Conservation (phyloP, 1,140 invertebrate genomes). For the Galleria mellonella region DNA sequence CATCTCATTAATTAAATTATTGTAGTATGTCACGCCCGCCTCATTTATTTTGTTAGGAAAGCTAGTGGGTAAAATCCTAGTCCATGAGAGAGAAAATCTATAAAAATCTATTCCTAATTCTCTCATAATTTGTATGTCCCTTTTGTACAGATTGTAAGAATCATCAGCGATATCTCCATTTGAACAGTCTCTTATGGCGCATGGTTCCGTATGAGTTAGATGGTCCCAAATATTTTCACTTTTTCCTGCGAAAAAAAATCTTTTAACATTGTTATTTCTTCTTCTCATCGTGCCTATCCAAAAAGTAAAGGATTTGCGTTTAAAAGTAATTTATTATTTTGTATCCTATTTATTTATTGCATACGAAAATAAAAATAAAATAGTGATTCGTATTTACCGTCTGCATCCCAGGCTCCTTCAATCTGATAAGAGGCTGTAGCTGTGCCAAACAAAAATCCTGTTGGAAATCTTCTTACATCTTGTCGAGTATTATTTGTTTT, state of each 20-base stretch:
- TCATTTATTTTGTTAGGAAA: slow-evolving; percentile 74
- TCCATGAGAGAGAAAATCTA: slow-evolving; percentile 80
- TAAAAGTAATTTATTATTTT: background rate
- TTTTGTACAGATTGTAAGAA: slow-evolving; percentile 57
- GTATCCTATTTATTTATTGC: too few species aligned
- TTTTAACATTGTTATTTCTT: too few species aligned
- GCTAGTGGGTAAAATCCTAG: slow-evolving; percentile 77
- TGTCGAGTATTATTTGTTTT: slow-evolving; percentile 11
- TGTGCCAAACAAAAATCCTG: slow-evolving; percentile 74
- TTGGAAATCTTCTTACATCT: slow-evolving; percentile 61
- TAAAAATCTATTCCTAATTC: slow-evolving; percentile 75
- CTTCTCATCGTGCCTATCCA: too few species aligned
- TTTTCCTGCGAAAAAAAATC: slow-evolving; percentile 67
- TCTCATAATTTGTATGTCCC: slow-evolving; percentile 73
- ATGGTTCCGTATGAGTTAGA: slow-evolving; percentile 61
- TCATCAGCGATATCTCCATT: slow-evolving; percentile 69
- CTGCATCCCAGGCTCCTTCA: slow-evolving; percentile 76
- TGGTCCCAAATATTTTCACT: slow-evolving; percentile 77
- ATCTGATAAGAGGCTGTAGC: slow-evolving; percentile 76
- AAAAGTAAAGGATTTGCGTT: too few species aligned
- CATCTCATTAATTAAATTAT: slow-evolving; percentile 76
- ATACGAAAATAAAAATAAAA: background rate
- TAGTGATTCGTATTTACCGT: slow-evolving; percentile 49
- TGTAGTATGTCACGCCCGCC: slow-evolving; percentile 78
- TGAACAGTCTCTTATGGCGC: slow-evolving; percentile 67